Evolutionary conservation across 2,113 vertebrate species (phyloP).

Genomic region (Eretmochelys imbricata): DNA sequence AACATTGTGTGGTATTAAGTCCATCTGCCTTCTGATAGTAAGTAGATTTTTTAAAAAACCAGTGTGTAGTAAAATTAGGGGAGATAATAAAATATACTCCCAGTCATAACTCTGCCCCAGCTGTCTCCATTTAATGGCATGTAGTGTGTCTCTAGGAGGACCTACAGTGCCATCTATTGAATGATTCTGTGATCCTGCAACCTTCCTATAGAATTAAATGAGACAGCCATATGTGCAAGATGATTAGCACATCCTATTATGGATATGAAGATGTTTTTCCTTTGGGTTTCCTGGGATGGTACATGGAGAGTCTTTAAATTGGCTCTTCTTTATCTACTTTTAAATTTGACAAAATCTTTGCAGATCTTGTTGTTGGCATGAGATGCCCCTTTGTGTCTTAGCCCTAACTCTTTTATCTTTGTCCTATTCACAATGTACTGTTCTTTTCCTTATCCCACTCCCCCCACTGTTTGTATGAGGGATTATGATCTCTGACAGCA

Average conservation of each 20-base stretch:
- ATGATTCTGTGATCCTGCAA: background rate
- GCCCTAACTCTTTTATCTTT: background rate
- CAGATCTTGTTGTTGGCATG: background rate
- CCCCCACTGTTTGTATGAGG: background rate
- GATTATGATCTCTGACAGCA: background rate
- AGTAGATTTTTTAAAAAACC: background rate
- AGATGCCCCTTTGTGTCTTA: background rate
- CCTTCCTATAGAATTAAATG: background rate
- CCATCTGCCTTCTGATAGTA: background rate
- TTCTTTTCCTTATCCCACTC: background rate
- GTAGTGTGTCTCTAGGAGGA: background rate
- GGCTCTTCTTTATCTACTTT: background rate
- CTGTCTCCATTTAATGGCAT: background rate
- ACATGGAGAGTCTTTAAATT: background rate
- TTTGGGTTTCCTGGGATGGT: background rate
- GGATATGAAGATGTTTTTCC: background rate
- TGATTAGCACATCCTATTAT: background rate
- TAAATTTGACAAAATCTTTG: background rate
- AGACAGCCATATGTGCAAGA: fast-evolving
- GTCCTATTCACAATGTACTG: background rate
- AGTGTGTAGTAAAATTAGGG: background rate
- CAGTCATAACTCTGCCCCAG: fast-evolving
- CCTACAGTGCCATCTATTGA: conserved; percentile 38
- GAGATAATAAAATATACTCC: background rate
- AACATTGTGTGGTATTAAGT: background rate